Percentiles rank a stretch among this genome's conserved stretches.
Evolutionary conservation across 1,140 invertebrate genomes (phyloP).

Genomic region (Lerema accius): DNA sequence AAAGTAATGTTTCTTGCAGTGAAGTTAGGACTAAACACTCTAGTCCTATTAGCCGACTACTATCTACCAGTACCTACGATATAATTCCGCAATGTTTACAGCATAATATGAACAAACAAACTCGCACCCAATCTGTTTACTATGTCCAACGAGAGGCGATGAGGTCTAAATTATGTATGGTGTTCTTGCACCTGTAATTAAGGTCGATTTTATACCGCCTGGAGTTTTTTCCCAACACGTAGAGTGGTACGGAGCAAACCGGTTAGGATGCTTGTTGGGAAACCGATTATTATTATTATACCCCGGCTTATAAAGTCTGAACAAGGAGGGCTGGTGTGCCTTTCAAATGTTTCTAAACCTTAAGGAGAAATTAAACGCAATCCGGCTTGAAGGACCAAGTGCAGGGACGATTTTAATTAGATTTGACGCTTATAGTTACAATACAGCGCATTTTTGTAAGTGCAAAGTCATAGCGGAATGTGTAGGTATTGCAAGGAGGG

Average conservation of each 20-base stretch:
- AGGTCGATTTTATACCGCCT: constrained; percentile 40
- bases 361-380: constrained; percentile 15
- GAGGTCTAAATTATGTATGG: constrained; percentile 29
- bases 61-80: too few species aligned
- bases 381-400: constrained; percentile 25
- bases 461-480: too few species aligned
- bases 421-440: too few species aligned
- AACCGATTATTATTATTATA: constrained; percentile 61
- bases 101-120: constrained; percentile 35
- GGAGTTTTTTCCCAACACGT: constrained; percentile 29
- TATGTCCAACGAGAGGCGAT: constrained; percentile 29
- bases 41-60: too few species aligned
- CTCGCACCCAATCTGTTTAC: constrained; percentile 34
- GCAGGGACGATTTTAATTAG: constrained; percentile 16
- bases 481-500: constrained; percentile 3
- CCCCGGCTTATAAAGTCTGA: constrained; percentile 27
- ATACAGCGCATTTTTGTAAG: too few species aligned
- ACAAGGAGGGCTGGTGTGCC: constrained; percentile 39
- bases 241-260: constrained; percentile 45
- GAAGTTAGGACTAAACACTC: too few species aligned
- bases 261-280: constrained; percentile 63
- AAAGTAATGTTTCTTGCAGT: too few species aligned
- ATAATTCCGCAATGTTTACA: constrained; percentile 12
- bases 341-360: constrained; percentile 38
- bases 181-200: constrained; percentile 37